These are phyloP conservation scores for Hippocampus abdominalis DNA, from an alignment of 2,113 vertebrate species.

Conservation along the genomic window DNA sequence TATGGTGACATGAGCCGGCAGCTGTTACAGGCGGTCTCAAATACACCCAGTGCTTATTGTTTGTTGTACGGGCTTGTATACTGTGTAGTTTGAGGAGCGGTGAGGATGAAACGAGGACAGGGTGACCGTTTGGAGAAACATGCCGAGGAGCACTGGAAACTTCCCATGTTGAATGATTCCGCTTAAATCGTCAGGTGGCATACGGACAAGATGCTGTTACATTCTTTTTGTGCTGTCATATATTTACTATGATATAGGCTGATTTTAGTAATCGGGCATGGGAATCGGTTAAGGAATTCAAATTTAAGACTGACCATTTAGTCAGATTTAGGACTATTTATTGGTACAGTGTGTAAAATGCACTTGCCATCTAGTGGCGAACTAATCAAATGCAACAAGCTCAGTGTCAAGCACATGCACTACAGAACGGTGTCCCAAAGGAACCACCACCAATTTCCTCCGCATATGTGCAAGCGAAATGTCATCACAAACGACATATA, in stretches of 20 bases:
- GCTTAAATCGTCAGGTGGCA: background rate
- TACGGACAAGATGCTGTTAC: background rate
- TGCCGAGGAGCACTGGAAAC: background rate
- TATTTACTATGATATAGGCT: background rate
- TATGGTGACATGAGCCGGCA: background rate
- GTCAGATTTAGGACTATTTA: no score
- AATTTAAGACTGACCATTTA: background rate
- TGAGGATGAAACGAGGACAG: background rate
- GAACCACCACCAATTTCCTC: no score
- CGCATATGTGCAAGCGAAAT: no score
- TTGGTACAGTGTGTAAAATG: no score
- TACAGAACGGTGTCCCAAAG: no score
- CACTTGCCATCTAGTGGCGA: no score
- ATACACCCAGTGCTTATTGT: background rate
- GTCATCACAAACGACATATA: no score
- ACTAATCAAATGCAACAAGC: no score
- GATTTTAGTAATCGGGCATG: background rate
- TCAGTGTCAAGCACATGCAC: no score
- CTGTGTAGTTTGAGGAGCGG: background rate
- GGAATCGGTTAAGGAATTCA: background rate
- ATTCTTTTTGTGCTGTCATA: background rate
- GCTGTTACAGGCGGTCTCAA: background rate
- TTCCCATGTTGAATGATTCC: background rate
- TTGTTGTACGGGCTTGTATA: background rate
- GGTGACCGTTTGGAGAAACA: constrained; percentile 1